Evolutionary conservation across 2,888 invertebrate genomes (phyloP).

Genomic region (Argyresthia goedartella): DNA sequence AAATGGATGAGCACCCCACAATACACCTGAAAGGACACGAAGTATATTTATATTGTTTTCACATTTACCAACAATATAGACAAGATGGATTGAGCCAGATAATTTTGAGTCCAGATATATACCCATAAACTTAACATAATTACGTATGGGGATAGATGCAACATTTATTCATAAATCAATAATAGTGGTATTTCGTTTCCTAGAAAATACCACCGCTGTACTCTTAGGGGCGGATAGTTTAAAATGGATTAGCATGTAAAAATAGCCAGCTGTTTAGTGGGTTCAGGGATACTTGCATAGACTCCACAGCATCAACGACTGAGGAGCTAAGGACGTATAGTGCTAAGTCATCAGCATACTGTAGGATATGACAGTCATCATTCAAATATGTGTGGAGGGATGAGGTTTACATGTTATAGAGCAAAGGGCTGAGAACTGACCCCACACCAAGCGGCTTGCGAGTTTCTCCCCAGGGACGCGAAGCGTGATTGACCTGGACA

Average conservation of each 20-base stretch:
- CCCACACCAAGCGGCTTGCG: constrained; percentile 13
- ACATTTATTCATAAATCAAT: neutral
- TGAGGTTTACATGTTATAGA: constrained; percentile 15
- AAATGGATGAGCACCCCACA: neutral
- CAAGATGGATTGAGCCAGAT: constrained; percentile 8
- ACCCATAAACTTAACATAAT: constrained; percentile 14
- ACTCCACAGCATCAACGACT: neutral
- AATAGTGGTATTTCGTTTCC: constrained; percentile 6
- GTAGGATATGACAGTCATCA: constrained; percentile 11
- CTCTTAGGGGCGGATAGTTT: constrained; percentile 12
- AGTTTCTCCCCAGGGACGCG: neutral
- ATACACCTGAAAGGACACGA: constrained; percentile 7
- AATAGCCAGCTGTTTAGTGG: constrained; percentile 4
- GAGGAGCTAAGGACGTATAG: constrained; percentile 7
- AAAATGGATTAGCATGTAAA: constrained; percentile 12
- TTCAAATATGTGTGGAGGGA: constrained; percentile 10
- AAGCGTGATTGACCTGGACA: constrained; percentile 6
- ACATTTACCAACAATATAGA: constrained; percentile 10
- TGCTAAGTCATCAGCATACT: constrained; percentile 19
- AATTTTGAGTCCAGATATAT: constrained; percentile 11
- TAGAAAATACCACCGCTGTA: constrained; percentile 10
- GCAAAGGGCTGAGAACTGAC: constrained; percentile 14
- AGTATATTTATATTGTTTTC: constrained; percentile 13
- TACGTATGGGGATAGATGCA: neutral
- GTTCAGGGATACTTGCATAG: constrained; percentile 1